These are phyloP conservation scores for Drosophila albomicans DNA, from an alignment of 1,140 invertebrate genomes.

Conservation along the genomic window DNA sequence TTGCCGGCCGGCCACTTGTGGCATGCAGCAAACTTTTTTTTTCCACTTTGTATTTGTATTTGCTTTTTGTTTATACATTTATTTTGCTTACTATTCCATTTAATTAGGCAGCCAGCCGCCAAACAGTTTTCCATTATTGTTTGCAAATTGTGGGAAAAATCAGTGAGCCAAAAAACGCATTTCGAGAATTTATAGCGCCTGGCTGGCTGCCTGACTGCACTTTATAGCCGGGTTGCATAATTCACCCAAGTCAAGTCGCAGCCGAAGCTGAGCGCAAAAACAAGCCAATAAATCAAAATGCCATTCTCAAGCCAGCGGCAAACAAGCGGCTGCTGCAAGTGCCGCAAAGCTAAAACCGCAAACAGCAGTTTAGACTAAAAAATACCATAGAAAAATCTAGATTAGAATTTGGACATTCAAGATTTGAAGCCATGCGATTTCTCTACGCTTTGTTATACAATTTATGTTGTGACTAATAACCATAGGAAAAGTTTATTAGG, in stretches of 20 bases:
- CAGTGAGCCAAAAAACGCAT: constrained; percentile 61
- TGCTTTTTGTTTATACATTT: constrained; percentile 56
- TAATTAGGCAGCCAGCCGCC: constrained; percentile 61
- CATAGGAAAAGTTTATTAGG: too few species aligned
- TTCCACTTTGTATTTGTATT: constrained; percentile 33
- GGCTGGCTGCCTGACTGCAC: constrained; percentile 41
- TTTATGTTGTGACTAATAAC: too few species aligned
- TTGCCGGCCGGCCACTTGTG: constrained; percentile 79
- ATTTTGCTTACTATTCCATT: constrained; percentile 66
- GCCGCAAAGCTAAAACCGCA: neutral
- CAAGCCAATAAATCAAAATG: constrained; percentile 80
- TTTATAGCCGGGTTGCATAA: constrained; percentile 62
- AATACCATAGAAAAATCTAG: constrained; percentile 3
- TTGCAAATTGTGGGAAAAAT: constrained; percentile 82
- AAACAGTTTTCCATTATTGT: constrained; percentile 74
- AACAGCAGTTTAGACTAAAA: neutral
- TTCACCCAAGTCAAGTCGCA: constrained; percentile 54
- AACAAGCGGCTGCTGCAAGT: constrained; percentile 25
- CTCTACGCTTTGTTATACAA: neutral
- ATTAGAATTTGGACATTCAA: neutral
- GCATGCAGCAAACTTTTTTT: constrained; percentile 63
- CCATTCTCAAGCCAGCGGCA: constrained; percentile 70
- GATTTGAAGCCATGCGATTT: neutral
- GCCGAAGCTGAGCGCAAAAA: constrained; percentile 60
- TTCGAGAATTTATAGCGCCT: constrained; percentile 59